Conservation (phyloP, 2,888 invertebrate genomes). For the Brachylomia viminalis region DNA sequence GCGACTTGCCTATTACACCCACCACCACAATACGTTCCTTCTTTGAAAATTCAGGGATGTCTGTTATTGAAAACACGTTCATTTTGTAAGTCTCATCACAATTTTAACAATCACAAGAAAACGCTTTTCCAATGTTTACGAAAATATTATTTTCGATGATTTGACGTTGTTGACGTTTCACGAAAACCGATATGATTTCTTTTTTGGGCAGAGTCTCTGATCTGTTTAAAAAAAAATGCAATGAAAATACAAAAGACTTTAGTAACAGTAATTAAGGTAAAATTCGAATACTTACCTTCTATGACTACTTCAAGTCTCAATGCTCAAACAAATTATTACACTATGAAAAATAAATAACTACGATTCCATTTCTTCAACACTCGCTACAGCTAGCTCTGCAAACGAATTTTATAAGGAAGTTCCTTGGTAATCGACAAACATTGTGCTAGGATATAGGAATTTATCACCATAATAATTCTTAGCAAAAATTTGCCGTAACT, state of each 20-base stretch:
- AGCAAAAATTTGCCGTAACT: neutral
- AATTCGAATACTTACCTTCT: neutral
- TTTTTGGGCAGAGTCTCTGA: neutral
- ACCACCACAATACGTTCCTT: constrained; percentile 92
- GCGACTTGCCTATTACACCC: constrained; percentile 93
- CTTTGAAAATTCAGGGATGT: constrained; percentile 87
- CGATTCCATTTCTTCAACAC: neutral
- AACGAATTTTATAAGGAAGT: neutral
- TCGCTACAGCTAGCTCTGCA: constrained; percentile 14
- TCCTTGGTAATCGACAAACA: neutral
- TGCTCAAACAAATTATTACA: neutral
- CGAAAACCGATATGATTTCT: neutral
- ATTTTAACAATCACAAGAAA: constrained; percentile 63
- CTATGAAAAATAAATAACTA: neutral
- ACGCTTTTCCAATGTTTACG: constrained; percentile 46
- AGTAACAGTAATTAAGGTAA: fast-evolving
- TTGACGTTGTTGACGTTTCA: constrained; percentile 33
- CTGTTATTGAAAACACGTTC: constrained; percentile 81
- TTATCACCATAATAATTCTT: neutral
- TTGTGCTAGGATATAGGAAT: neutral
- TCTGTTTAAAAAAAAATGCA: neutral
- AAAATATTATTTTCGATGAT: constrained; percentile 2
- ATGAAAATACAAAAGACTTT: neutral
- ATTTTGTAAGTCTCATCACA: constrained; percentile 75
- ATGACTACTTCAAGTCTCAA: neutral